Conservation (phyloP, 2,797 vertebrate species). For the Bovichtus diacanthus region DNA sequence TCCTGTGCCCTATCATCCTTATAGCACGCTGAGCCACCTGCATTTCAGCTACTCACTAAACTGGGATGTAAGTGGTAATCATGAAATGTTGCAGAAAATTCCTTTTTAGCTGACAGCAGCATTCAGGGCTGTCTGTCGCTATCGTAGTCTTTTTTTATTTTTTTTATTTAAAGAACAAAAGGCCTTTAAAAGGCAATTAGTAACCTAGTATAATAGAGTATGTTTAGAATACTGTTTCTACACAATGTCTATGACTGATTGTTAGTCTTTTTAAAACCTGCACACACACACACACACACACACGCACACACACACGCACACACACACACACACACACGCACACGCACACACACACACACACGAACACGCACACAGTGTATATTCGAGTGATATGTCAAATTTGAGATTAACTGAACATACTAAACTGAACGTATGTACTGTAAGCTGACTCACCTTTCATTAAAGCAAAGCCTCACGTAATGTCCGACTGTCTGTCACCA, state of each 20-base stretch:
- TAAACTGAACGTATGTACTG: not conserved
- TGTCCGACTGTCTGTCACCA: conserved; percentile 31
- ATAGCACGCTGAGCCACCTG: conserved; percentile 25
- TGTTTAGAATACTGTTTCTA: not conserved
- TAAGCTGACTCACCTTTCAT: conserved; percentile 12
- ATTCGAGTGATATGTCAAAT: conserved; percentile 13
- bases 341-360: too few species aligned
- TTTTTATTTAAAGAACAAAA: not conserved
- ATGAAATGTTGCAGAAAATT: not conserved
- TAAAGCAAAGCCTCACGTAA: conserved; percentile 9
- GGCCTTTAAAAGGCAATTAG: not conserved
- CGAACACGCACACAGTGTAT: not conserved
- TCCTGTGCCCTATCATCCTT: conserved; percentile 29
- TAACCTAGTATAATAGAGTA: not conserved
- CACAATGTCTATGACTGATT: not conserved
- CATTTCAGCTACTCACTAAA: conserved; percentile 36
- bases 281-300: too few species aligned
- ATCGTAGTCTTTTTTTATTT: not conserved
- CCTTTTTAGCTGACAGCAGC: not conserved
- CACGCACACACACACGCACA: too few species aligned
- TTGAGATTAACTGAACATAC: not conserved
- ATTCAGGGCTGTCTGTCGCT: not conserved
- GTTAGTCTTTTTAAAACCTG: not conserved
- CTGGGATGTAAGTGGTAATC: conserved; percentile 21
- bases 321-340: too few species aligned